Percentiles rank a stretch among this genome's conserved stretches.
Evolutionary conservation across 1,140 invertebrate genomes (phyloP).

Genomic region (Eufriesea mexicana): DNA sequence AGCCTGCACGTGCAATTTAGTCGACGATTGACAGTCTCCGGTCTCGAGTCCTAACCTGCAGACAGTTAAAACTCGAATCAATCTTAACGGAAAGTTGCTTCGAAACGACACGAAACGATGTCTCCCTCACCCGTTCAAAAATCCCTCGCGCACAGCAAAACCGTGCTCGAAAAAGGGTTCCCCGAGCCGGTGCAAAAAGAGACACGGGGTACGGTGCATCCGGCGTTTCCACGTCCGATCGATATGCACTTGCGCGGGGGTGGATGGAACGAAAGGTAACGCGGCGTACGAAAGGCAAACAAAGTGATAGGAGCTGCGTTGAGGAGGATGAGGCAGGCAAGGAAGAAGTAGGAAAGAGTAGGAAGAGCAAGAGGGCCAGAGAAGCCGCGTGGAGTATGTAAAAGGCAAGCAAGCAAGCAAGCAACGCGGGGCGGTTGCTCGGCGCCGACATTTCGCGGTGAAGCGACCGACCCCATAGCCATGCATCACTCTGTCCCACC

Average conservation of each 20-base stretch:
- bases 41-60: too few species aligned
- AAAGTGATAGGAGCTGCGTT: conserved; percentile 55
- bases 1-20: too few species aligned
- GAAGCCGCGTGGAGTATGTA: conserved; percentile 62
- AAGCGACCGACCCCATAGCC: conserved; percentile 69
- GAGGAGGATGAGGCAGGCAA: not conserved
- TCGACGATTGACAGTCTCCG: too few species aligned
- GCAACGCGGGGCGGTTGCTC: conserved; percentile 60
- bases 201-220: not conserved
- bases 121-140: not conserved
- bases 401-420: conserved; percentile 65
- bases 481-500: conserved; percentile 75
- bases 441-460: conserved; percentile 74
- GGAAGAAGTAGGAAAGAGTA: not conserved
- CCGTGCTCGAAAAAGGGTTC: not conserved
- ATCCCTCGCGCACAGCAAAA: not conserved
- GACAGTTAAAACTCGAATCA: too few species aligned
- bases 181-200: not conserved
- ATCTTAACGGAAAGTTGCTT: too few species aligned
- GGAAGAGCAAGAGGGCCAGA: conserved; percentile 14
- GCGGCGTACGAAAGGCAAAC: conserved; percentile 64
- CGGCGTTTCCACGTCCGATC: conserved; percentile 30
- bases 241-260: conserved; percentile 46
- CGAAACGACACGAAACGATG: too few species aligned
- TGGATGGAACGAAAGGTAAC: conserved; percentile 48